phyloP scores from a whole-genome alignment of 2,797 vertebrate species.

The Acropternis orthonyx region DNA sequence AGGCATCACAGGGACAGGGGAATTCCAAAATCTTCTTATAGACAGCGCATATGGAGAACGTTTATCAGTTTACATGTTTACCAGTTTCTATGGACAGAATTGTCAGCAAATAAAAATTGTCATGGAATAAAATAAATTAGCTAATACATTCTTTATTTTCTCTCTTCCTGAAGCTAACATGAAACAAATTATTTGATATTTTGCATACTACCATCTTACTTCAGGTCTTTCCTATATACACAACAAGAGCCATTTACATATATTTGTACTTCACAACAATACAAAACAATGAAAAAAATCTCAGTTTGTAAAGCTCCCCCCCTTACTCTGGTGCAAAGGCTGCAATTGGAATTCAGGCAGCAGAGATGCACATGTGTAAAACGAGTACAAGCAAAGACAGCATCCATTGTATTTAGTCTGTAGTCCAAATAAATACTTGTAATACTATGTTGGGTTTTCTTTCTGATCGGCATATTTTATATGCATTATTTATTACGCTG shows the following conservation, averaged over 20 bases:
- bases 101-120: background rate
- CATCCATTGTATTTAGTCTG: background rate
- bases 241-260: background rate
- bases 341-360: background rate
- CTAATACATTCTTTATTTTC: no score
- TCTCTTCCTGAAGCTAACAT: no score
- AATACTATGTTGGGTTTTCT: background rate
- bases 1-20: rapidly evolving
- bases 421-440: background rate
- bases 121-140: background rate
- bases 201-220: background rate
- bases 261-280: background rate
- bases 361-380: rapidly evolving
- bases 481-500: constrained; percentile 44
- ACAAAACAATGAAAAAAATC: background rate
- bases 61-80: background rate
- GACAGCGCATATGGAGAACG: background rate
- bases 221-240: background rate
- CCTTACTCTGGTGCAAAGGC: background rate
- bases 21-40: background rate
- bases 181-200: background rate
- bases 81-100: background rate
- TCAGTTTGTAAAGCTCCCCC: background rate
- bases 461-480: background rate
- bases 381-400: background rate